These are phyloP conservation scores for Nomada ferruginata DNA, from an alignment of 2,888 invertebrate species.

Conservation along the genomic window DNA sequence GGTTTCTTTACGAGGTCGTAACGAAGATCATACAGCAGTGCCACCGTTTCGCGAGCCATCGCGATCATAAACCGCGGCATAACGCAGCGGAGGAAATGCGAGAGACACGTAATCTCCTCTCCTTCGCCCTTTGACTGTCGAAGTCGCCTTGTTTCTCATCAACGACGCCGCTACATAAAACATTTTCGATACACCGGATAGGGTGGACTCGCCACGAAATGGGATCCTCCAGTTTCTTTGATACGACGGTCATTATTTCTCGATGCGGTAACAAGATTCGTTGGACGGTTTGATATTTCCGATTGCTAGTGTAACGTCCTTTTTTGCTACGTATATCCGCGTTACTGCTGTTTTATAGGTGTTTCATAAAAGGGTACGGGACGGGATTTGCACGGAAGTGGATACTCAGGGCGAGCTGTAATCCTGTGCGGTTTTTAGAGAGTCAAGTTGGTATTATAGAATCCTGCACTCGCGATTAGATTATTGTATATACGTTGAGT, in stretches of 20 bases:
- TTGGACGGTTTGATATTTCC: slow-evolving; percentile 25
- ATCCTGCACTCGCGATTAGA: too few species aligned
- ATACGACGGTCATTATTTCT: slow-evolving; percentile 44
- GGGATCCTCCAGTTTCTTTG: slow-evolving; percentile 44
- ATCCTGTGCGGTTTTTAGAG: too few species aligned
- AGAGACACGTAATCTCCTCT: slow-evolving; percentile 46
- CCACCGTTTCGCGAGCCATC: slow-evolving; percentile 66
- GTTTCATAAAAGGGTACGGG: not conserved
- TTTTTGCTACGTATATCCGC: not conserved
- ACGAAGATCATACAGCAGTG: slow-evolving; percentile 73
- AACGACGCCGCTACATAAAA: slow-evolving; percentile 53
- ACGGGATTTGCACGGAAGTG: not conserved
- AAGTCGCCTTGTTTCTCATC: slow-evolving; percentile 4
- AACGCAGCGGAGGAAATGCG: slow-evolving; percentile 68
- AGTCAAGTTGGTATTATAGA: too few species aligned
- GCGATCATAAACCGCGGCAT: slow-evolving; percentile 76
- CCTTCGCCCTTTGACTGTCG: not conserved
- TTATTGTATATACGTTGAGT: too few species aligned
- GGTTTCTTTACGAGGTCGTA: slow-evolving; percentile 81
- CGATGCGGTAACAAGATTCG: slow-evolving; percentile 43
- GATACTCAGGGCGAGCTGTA: too few species aligned
- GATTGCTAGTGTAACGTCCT: not conserved
- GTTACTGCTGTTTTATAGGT: not conserved
- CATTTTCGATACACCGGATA: slow-evolving; percentile 63
- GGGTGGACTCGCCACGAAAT: slow-evolving; percentile 43